Base-by-base conservation (phyloP, 2,113 vertebrate genomes). In the Marcusenius ussheri region DNA sequence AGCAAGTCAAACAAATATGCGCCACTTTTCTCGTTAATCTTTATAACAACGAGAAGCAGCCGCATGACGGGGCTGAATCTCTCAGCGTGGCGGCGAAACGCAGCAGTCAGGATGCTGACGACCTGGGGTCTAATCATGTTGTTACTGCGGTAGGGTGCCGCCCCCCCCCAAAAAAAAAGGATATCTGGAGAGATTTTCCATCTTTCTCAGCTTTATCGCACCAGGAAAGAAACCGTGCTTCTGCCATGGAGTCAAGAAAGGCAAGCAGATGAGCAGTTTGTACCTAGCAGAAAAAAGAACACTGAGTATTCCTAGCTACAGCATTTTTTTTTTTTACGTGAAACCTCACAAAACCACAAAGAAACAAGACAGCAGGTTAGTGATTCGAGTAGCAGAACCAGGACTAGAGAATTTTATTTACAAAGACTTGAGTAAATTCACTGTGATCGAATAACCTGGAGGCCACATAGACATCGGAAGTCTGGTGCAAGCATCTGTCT, bases 231-330 rank as follows among this genome's bases (percentile, higher is more conserved):
- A 45, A 80, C 42, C 5, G 13, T 19, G 45, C 86, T 88, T 88
- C 84, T 74, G 85, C 89, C 53, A 83, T n/a, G 87, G 50, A 21
- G 49, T 89, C n/a, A 19, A 66, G 56, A 89, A 83, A 91, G 83
- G 90, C 88, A 62, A 90, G 47, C 56, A 80, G 90, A 93, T 91
- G 90, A 93, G 90, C 62, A 93, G 91, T 90, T 89, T 86, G 49
- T 90, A 89, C 83, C 83, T 89, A 47, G 53, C 85, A 56, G 49
- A 9, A 4, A 53, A 87, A 50, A 51, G 50, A 87, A 53, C n/a
- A 56, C 49, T 2, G 19, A 86, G 27, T 27, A 87, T 21, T 51
- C 27, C 4, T 39, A 45, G 77, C 17, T 8, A 45, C 10, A 31
- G 4, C 13, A 2, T 9, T 8, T 21, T 3, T 27, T n/a, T 5